phyloP scores from a whole-genome alignment of 2,888 invertebrate genomes.

The Acleris holmiana region DNA sequence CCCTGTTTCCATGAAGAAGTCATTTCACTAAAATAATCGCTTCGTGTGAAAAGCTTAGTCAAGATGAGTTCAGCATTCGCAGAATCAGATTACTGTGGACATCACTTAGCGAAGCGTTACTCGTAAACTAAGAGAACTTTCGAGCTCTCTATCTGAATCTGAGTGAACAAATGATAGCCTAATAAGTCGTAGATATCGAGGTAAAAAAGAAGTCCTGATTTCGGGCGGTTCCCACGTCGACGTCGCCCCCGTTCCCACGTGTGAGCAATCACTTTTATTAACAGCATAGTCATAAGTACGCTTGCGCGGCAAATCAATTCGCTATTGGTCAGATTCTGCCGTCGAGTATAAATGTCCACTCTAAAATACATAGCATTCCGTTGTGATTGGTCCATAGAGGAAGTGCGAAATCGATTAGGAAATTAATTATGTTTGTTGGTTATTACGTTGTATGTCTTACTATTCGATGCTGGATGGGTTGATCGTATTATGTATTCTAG shows the following conservation, averaged over 20 bases:
- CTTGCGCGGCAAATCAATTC: constrained; percentile 67
- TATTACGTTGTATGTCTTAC: constrained; percentile 21
- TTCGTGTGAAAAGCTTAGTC: neutral
- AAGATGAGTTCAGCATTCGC: neutral
- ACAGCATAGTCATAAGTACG: constrained; percentile 65
- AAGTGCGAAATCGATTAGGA: constrained; percentile 59
- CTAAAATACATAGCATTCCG: constrained; percentile 65
- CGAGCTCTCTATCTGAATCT: constrained; percentile 24
- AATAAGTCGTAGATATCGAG: constrained; percentile 48
- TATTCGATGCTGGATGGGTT: constrained; percentile 11
- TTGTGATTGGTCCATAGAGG: constrained; percentile 60
- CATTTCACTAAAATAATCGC: constrained; percentile 1
- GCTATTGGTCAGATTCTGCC: constrained; percentile 63
- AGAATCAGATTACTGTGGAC: neutral
- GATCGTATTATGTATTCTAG: constrained; percentile 14
- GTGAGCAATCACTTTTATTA: constrained; percentile 58
- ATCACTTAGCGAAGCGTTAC: neutral
- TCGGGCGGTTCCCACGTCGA: constrained; percentile 71
- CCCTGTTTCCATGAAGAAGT: too few relatives aligned
- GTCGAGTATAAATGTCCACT: constrained; percentile 56
- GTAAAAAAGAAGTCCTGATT: constrained; percentile 67
- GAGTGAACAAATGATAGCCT: constrained; percentile 53
- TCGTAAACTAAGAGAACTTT: neutral
- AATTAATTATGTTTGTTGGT: constrained; percentile 48
- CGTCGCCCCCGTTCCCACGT: constrained; percentile 75